A percentile compares a stretch with the other conserved stretches of the same genome.
These are phyloP conservation scores for Pilophorus perplexus DNA, from an alignment of 2,888 invertebrate species.

Conservation along the genomic window DNA sequence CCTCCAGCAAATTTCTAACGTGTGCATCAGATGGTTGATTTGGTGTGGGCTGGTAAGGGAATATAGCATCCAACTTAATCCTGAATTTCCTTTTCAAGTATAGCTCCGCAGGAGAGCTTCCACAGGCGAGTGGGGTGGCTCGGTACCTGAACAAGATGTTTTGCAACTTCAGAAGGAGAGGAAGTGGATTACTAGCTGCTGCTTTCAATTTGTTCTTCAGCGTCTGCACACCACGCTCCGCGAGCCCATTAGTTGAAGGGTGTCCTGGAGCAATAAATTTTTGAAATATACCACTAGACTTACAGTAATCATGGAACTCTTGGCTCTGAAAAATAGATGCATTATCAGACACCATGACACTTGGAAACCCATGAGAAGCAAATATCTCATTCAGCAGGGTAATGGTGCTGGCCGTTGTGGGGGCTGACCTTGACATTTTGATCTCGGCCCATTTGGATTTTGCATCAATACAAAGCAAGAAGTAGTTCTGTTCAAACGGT, in stretches of 20 bases:
- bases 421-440: conserved; percentile 9
- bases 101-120: conserved; percentile 35
- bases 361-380: conserved; percentile 43
- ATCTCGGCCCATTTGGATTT: conserved; percentile 44
- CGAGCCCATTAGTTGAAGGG: conserved; percentile 46
- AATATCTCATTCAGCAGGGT: conserved; percentile 40
- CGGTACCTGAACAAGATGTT: conserved; percentile 20
- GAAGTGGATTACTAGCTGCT: conserved; percentile 29
- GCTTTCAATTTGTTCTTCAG: conserved; percentile 35
- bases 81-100: conserved; percentile 38
- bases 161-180: not conserved
- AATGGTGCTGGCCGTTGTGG: conserved; percentile 38
- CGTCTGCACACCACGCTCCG: conserved; percentile 45
- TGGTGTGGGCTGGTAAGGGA: not conserved
- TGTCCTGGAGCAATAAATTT: conserved; percentile 45
- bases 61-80: conserved; percentile 29
- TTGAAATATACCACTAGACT: conserved; percentile 33
- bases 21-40: not conserved
- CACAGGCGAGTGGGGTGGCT: conserved; percentile 7
- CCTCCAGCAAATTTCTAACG: not conserved
- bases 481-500: conserved; percentile 45
- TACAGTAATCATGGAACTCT: conserved; percentile 42
- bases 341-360: too few species aligned
- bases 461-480: conserved; percentile 46
- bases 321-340: conserved; percentile 45